Conservation (phyloP, 2,888 invertebrate species). For the Cephus pulcher region DNA sequence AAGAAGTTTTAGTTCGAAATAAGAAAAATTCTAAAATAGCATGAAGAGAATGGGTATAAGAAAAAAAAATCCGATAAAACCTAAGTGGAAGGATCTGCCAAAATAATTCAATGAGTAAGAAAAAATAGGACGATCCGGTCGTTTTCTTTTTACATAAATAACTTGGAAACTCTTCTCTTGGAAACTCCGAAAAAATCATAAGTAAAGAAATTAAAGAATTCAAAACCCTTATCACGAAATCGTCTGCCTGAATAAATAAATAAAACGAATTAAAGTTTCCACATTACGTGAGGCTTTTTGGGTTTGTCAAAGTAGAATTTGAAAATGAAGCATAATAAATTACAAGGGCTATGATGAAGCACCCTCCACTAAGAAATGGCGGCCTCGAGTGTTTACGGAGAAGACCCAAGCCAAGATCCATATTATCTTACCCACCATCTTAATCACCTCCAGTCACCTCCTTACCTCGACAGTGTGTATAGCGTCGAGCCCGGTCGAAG, state of each 20-base stretch:
- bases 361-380: neutral
- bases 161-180: neutral
- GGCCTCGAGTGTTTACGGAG: conserved; percentile 10
- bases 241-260: neutral
- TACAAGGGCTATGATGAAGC: neutral
- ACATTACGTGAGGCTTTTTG: neutral
- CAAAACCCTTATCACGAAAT: neutral
- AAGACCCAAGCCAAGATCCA: conserved; percentile 16
- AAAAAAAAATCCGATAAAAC: neutral
- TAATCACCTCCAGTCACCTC: conserved; percentile 18
- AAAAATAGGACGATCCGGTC: neutral
- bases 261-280: neutral
- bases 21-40: neutral
- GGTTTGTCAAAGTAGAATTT: neutral
- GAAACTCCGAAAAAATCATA: neutral
- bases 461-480: neutral
- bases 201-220: neutral
- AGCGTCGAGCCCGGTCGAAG: neutral
- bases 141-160: neutral
- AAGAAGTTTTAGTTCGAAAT: neutral
- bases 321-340: neutral
- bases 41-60: neutral
- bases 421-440: conserved; percentile 22
- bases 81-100: neutral
- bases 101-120: neutral